Evolutionary conservation across 2,888 invertebrate species (phyloP).

Genomic region (Adineta ricciae): DNA sequence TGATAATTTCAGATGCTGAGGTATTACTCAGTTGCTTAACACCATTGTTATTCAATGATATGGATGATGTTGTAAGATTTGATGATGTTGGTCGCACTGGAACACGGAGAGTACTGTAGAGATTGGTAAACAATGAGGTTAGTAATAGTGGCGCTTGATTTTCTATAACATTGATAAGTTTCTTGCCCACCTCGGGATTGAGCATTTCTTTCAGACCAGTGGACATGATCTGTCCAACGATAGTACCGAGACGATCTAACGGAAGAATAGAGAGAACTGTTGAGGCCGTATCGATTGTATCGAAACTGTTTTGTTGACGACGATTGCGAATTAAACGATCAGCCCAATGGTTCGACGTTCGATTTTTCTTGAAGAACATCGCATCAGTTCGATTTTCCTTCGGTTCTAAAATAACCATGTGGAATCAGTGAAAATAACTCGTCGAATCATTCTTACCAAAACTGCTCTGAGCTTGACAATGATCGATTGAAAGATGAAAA

Average conservation of each 20-base stretch:
- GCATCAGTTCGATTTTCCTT: neutral
- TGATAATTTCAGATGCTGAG: neutral
- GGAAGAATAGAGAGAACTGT: conserved; percentile 6
- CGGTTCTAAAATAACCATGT: neutral
- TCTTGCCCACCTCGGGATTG: neutral
- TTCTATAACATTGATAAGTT: neutral
- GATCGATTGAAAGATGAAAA: neutral
- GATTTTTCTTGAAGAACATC: neutral
- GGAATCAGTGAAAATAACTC: neutral
- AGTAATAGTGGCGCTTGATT: neutral
- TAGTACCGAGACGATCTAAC: neutral
- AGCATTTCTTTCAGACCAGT: conserved; percentile 20
- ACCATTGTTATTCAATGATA: neutral
- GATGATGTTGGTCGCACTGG: neutral
- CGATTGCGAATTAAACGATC: neutral
- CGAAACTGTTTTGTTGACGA: neutral
- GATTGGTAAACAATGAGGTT: neutral
- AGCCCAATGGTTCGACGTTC: neutral
- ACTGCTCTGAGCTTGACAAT: neutral
- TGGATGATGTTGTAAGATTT: neutral
- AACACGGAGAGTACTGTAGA: neutral
- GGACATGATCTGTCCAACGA: conserved; percentile 8
- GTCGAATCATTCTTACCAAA: neutral
- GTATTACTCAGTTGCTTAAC: neutral
- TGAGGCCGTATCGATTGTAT: neutral